phyloP scores from a whole-genome alignment of 2,113 vertebrate species.

The Globicephala melas region DNA sequence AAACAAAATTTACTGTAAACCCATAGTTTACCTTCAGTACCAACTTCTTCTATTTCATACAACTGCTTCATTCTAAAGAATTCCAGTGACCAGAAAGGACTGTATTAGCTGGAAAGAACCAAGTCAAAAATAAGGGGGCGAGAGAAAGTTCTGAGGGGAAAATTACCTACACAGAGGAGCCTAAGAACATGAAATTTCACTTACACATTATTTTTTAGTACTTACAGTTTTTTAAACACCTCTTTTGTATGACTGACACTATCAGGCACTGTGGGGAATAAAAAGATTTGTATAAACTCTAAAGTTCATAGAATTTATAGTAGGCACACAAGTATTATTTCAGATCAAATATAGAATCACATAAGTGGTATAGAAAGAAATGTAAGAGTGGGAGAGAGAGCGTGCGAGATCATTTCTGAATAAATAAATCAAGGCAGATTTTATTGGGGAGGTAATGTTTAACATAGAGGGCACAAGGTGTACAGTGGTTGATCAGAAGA shows the following conservation, averaged over 20 bases:
- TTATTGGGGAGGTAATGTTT: background rate
- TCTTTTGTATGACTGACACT: background rate
- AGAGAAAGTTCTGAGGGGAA: background rate
- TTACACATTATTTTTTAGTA: background rate
- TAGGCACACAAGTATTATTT: background rate
- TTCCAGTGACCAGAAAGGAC: background rate
- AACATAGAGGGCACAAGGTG: fast-evolving
- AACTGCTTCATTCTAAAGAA: background rate
- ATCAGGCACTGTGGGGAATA: fast-evolving
- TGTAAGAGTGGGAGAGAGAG: background rate
- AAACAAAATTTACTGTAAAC: background rate
- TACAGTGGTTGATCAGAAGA: background rate
- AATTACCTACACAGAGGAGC: background rate
- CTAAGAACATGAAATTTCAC: background rate
- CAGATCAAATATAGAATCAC: background rate
- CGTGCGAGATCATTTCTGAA: background rate
- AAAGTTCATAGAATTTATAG: background rate
- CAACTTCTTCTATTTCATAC: background rate
- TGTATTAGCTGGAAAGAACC: background rate
- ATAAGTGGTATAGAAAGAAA: background rate
- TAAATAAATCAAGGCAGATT: background rate
- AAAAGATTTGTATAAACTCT: background rate
- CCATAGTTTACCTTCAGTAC: background rate
- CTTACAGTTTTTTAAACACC: background rate
- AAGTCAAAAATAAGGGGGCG: background rate